These are phyloP conservation scores for Falco punctatus DNA, from an alignment of 2,113 vertebrate genomes.

Conservation along the genomic window DNA sequence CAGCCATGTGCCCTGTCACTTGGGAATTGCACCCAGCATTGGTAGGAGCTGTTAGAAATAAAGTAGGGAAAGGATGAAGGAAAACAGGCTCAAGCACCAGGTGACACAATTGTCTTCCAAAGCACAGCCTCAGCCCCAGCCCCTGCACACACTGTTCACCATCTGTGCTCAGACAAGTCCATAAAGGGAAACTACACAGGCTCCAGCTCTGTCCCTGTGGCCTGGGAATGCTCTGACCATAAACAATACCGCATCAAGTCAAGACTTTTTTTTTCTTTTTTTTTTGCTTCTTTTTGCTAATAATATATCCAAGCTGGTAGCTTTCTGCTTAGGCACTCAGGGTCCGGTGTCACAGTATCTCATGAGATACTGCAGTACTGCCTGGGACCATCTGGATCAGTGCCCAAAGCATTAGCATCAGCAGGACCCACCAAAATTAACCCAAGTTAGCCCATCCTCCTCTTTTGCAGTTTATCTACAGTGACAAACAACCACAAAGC, in stretches of 20 bases:
- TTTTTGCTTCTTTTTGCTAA: background rate
- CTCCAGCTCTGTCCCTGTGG: background rate
- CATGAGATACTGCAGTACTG: background rate
- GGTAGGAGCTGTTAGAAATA: background rate
- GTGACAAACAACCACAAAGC: background rate
- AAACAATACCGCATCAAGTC: background rate
- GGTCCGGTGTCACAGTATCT: constrained; percentile 9
- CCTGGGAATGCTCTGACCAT: constrained; percentile 49
- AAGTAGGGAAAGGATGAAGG: background rate
- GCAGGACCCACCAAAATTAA: constrained; percentile 27
- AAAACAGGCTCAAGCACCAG: background rate
- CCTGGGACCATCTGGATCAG: background rate
- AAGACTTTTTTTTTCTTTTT: background rate
- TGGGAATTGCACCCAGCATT: background rate
- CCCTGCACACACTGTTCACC: background rate
- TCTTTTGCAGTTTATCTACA: background rate
- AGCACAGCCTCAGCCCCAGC: background rate
- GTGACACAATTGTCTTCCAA: background rate
- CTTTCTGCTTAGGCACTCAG: background rate
- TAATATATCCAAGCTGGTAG: constrained; percentile 38
- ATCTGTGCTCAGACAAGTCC: constrained; percentile 15
- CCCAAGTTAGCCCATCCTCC: background rate
- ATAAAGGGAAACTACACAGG: constrained; percentile 54
- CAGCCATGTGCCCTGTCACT: background rate
- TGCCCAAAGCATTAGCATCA: constrained; percentile 14